Evolutionary conservation across 2,797 vertebrate genomes (phyloP).

Genomic region (Cygnus olor): DNA sequence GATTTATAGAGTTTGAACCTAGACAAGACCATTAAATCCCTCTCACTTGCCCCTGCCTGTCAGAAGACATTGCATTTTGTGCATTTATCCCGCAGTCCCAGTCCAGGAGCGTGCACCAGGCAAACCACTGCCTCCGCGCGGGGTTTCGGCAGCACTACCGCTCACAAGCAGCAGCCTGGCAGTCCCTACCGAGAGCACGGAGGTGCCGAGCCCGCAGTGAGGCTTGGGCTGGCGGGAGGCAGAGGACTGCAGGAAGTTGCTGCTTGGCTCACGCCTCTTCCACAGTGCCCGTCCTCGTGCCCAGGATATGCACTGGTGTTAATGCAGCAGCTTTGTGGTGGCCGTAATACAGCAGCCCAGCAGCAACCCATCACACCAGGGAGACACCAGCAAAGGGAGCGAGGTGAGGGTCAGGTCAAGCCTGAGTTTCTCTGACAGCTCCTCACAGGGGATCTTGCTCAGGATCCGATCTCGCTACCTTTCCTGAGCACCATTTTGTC

Average conservation of each 20-base stretch:
- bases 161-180: neutral
- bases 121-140: neutral
- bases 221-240: neutral
- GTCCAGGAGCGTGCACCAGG: neutral
- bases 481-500: fast-evolving
- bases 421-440: fast-evolving
- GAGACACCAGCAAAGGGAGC: fast-evolving
- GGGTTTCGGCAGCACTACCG: fast-evolving
- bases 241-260: neutral
- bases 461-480: fast-evolving
- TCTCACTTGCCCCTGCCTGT: neutral
- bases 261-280: no score
- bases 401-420: neutral
- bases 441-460: neutral
- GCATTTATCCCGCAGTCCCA: neutral
- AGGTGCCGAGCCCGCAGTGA: no score
- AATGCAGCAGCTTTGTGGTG: neutral
- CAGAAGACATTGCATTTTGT: neutral
- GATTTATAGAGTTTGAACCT: neutral
- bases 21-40: constrained; percentile 6
- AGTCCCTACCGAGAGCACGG: no score
- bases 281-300: no score
- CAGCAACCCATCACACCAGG: neutral
- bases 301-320: no score
- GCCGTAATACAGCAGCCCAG: neutral